Evolutionary conservation across 1,140 invertebrate genomes (phyloP).

Genomic region (Neocloeon triangulifer): DNA sequence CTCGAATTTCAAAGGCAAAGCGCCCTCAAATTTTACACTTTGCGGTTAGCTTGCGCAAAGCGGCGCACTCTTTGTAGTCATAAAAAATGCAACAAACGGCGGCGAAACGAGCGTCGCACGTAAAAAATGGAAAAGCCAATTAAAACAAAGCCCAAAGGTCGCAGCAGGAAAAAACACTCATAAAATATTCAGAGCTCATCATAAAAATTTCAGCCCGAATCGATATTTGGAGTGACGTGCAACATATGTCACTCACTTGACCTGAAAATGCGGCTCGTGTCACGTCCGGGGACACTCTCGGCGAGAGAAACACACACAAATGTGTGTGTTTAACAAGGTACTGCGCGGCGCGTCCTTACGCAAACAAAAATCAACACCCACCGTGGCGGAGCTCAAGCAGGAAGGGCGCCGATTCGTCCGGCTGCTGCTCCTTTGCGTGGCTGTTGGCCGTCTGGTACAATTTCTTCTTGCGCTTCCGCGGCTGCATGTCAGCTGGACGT

Average conservation of each 20-base stretch:
- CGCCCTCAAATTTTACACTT: too few relatives aligned
- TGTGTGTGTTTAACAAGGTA: too few relatives aligned
- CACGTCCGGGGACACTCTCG: too few relatives aligned
- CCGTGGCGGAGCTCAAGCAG: slow-evolving; percentile 33
- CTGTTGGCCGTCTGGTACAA: slow-evolving; percentile 24
- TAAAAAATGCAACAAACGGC: too few relatives aligned
- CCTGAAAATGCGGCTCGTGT: too few relatives aligned
- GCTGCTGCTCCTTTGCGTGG: slow-evolving; percentile 13
- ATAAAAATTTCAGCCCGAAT: slow-evolving; percentile 1
- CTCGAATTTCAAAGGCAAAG: too few relatives aligned
- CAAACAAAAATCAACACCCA: slow-evolving; percentile 10
- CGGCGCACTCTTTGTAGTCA: too few relatives aligned
- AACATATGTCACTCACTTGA: background rate
- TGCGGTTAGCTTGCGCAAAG: too few relatives aligned
- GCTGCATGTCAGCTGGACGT: slow-evolving; percentile 69
- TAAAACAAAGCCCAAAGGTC: slow-evolving; percentile 1
- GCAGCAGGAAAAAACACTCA: too few relatives aligned
- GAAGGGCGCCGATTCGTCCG: slow-evolving; percentile 27
- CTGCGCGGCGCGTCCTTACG: too few relatives aligned
- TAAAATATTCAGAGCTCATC: too few relatives aligned
- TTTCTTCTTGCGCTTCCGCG: slow-evolving; percentile 78
- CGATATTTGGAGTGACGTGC: background rate
- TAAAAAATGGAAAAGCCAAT: slow-evolving; percentile 8
- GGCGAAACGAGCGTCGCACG: slow-evolving; percentile 40
- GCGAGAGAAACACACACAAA: background rate